These are phyloP conservation scores for Leucophora obtusa DNA, from an alignment of 2,888 invertebrate species.

Conservation along the genomic window DNA sequence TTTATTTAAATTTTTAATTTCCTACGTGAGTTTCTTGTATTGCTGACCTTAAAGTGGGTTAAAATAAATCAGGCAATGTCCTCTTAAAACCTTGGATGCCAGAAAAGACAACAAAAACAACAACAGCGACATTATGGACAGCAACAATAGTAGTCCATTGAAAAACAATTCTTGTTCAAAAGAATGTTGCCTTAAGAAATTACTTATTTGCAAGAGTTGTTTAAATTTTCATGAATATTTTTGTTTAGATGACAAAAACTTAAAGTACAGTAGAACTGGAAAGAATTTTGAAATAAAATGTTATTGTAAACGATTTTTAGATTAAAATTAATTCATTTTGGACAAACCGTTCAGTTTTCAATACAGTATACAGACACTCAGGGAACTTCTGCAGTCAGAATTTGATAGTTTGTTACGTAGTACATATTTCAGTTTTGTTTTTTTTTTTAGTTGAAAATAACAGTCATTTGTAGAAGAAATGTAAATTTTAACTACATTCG, in stretches of 20 bases:
- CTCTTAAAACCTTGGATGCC: constrained; percentile 35
- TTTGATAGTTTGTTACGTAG: no score
- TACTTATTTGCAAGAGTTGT: background rate
- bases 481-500: no score
- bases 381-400: no score
- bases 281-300: no score
- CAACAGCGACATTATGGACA: background rate
- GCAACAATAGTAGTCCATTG: background rate
- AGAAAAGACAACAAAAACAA: constrained; percentile 15
- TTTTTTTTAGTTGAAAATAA: no score
- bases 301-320: no score
- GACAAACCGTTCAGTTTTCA: no score
- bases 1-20: constrained; percentile 47
- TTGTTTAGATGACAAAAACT: background rate
- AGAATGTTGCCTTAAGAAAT: constrained; percentile 3
- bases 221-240: background rate
- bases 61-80: constrained; percentile 38
- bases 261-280: background rate
- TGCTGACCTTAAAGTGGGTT: constrained; percentile 45
- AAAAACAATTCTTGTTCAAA: background rate
- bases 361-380: no score
- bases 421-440: no score
- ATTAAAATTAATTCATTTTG: no score
- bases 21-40: constrained; percentile 28
- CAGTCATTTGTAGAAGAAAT: no score